A percentile compares a stretch with the other conserved stretches of the same genome.
Evolutionary conservation across 2,888 invertebrate species (phyloP).

Genomic region (Leptogaster cylindrica): DNA sequence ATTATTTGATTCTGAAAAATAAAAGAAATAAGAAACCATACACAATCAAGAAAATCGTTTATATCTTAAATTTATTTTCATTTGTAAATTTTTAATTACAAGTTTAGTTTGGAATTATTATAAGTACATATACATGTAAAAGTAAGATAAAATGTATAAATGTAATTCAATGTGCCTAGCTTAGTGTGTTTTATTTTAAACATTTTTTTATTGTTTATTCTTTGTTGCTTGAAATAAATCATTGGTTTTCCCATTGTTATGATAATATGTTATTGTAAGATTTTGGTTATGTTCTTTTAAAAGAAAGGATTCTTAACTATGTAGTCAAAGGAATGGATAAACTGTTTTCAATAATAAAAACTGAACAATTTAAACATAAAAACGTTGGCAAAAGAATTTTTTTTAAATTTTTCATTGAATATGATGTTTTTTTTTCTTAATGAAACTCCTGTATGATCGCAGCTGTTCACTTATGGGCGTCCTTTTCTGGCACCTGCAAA

Average conservation of each 20-base stretch:
- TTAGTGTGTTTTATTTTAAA: too few relatives aligned
- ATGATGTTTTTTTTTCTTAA: slow-evolving; percentile 19
- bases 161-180: too few relatives aligned
- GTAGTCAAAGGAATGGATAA: slow-evolving; percentile 1
- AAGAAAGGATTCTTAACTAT: too few relatives aligned
- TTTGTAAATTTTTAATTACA: slow-evolving; percentile 19
- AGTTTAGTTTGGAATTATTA: slow-evolving; percentile 4
- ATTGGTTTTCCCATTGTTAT: too few relatives aligned
- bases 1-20: too few relatives aligned
- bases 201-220: too few relatives aligned
- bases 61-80: slow-evolving; percentile 28
- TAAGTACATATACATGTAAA: slow-evolving; percentile 33
- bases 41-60: slow-evolving; percentile 1
- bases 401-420: slow-evolving; percentile 20
- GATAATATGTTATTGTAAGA: too few relatives aligned
- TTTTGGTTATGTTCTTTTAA: too few relatives aligned
- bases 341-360: slow-evolving; percentile 2
- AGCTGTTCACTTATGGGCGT: slow-evolving; percentile 56
- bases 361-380: slow-evolving; percentile 5
- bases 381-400: slow-evolving; percentile 16
- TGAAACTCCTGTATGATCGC: slow-evolving; percentile 38
- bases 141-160: too few relatives aligned
- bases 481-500: slow-evolving; percentile 59
- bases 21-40: not conserved
- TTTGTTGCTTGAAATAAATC: too few relatives aligned